Conservation (phyloP, 2,797 vertebrate species). For the Onychomys arenicola region DNA sequence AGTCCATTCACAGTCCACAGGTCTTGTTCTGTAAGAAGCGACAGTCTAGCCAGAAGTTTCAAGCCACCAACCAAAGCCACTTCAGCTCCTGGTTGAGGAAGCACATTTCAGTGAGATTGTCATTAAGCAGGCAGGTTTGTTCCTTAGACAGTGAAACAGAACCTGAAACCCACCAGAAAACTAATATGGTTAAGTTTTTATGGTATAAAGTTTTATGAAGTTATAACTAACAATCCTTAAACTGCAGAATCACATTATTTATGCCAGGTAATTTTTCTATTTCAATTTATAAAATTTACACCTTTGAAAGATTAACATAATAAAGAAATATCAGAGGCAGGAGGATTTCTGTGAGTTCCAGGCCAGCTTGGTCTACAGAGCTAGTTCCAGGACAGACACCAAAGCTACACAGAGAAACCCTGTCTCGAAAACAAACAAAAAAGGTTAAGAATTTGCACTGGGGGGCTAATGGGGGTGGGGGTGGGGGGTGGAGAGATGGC, state of each 20-base stretch:
- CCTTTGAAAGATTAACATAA: slow-evolving; percentile 44
- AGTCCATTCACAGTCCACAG: slow-evolving; percentile 92
- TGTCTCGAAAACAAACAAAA: too few species aligned
- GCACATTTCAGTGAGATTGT: slow-evolving; percentile 41
- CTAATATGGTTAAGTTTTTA: background rate
- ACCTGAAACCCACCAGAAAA: background rate
- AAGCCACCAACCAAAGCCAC: slow-evolving; percentile 88
- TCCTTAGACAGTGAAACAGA: background rate
- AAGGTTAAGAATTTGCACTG: too few species aligned
- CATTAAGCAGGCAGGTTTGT: background rate
- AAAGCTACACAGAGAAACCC: too few species aligned
- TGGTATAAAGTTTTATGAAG: background rate
- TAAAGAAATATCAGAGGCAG: background rate
- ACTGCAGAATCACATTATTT: background rate
- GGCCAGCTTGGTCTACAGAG: too few species aligned
- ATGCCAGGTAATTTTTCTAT: slow-evolving; percentile 27
- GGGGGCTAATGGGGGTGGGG: too few species aligned
- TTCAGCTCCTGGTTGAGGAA: slow-evolving; percentile 83
- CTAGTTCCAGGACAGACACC: too few species aligned
- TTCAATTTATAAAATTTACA: slow-evolving; percentile 46
- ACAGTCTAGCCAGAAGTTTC: slow-evolving; percentile 93
- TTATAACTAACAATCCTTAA: slow-evolving; percentile 33
- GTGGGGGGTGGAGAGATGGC: too few species aligned
- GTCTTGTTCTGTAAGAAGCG: slow-evolving; percentile 92
- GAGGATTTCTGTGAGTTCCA: too few species aligned